Percentiles rank a stretch among this genome's conserved stretches.
These are phyloP conservation scores for Clusia tigrina DNA, from an alignment of 2,888 invertebrate species.

Conservation along the genomic window DNA sequence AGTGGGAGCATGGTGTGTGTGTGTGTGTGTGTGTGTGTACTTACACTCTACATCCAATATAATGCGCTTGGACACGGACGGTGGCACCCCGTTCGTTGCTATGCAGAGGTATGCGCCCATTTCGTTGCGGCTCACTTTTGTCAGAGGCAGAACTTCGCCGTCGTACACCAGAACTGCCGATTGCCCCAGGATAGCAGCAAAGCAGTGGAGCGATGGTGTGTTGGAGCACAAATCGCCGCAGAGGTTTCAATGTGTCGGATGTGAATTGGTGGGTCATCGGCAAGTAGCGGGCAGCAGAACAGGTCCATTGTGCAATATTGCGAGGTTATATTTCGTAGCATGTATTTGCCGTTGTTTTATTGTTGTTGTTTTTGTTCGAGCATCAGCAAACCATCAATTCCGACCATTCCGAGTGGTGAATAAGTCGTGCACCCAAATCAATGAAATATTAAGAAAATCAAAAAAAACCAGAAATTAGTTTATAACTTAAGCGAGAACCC, in stretches of 20 bases:
- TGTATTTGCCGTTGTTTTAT: background rate
- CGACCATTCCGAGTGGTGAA: slow-evolving; percentile 2
- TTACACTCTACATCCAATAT: slow-evolving; percentile 90
- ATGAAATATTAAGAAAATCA: no score
- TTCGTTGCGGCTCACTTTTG: slow-evolving; percentile 86
- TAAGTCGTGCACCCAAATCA: no score
- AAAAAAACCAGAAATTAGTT: no score
- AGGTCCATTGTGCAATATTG: slow-evolving; percentile 2
- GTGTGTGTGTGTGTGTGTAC: slow-evolving; percentile 36
- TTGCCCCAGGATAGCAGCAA: background rate
- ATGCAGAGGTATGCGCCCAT: slow-evolving; percentile 66
- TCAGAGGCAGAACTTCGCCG: slow-evolving; percentile 84
- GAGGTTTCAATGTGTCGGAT: background rate
- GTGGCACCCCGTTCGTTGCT: slow-evolving; percentile 82
- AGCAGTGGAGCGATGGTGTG: no score
- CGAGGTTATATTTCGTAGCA: background rate
- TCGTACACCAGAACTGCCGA: slow-evolving; percentile 82
- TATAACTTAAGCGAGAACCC: no score
- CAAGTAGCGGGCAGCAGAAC: slow-evolving; percentile 8
- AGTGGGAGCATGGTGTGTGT: background rate
- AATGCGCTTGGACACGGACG: slow-evolving; percentile 90
- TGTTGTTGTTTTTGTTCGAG: slow-evolving; percentile 30
- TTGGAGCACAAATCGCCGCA: background rate
- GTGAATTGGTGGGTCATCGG: background rate
- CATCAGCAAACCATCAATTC: slow-evolving; percentile 38